A percentile compares a stretch with the other conserved stretches of the same genome.
Evolutionary conservation across 2,888 invertebrate genomes (phyloP).

Genomic region (Trachelus iudaicus): DNA sequence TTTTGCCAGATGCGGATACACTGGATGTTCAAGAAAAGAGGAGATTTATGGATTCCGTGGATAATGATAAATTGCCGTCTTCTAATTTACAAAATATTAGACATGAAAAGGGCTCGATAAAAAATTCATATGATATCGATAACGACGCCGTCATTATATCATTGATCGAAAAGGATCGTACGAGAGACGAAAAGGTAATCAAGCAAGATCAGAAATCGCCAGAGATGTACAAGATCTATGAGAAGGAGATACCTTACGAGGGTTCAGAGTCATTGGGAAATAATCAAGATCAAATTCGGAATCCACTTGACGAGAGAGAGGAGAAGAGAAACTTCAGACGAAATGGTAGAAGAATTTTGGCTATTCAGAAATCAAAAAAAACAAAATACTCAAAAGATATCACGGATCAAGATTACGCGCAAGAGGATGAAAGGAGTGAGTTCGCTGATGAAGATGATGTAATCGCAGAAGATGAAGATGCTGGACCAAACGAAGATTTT

Average conservation of each 20-base stretch:
- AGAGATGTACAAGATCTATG: not conserved
- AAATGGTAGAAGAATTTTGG: not conserved
- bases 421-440: not conserved
- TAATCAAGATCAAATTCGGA: not conserved
- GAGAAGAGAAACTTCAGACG: not conserved
- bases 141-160: not conserved
- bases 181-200: not conserved
- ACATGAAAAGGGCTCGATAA: not conserved
- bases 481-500: constrained; percentile 9
- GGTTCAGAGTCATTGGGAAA: not conserved
- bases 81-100: not conserved
- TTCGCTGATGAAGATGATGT: constrained; percentile 13
- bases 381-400: not conserved
- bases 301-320: too few relatives aligned
- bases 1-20: not conserved
- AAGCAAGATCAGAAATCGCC: not conserved
- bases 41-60: not conserved
- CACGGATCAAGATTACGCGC: not conserved
- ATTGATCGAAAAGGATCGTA: not conserved
- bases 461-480: constrained; percentile 8
- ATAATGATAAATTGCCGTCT: not conserved
- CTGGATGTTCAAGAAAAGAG: not conserved
- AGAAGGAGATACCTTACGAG: not conserved
- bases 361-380: not conserved
- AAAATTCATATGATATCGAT: not conserved